Percentiles rank a stretch among this genome's conserved stretches.
Evolutionary conservation across 1,140 invertebrate species (phyloP).

Genomic region (Macrotrachela quadricornifera): DNA sequence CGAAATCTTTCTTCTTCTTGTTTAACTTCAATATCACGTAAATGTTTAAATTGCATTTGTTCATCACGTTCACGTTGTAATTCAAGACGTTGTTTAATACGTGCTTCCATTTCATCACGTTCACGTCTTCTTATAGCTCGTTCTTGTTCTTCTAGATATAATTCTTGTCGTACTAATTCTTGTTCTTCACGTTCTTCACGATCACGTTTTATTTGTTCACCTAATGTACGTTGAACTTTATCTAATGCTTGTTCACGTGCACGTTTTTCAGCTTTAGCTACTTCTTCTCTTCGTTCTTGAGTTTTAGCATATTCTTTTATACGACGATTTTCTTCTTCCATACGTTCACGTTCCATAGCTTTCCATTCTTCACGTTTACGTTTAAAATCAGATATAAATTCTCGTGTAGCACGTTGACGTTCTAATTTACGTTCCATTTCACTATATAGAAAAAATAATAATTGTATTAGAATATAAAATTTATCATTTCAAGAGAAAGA

Average conservation of each 20-base stretch:
- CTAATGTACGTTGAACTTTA: slow-evolving; percentile 13
- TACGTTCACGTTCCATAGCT: slow-evolving; percentile 17
- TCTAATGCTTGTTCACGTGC: slow-evolving; percentile 11
- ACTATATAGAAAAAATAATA: background rate
- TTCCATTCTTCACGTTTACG: slow-evolving; percentile 22
- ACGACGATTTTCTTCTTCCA: slow-evolving; percentile 15
- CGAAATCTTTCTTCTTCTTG: slow-evolving; percentile 27
- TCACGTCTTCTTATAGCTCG: slow-evolving; percentile 22
- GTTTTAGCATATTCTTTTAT: slow-evolving; percentile 12
- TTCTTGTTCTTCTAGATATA: slow-evolving; percentile 28
- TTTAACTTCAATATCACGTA: slow-evolving; percentile 17
- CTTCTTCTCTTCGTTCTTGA: slow-evolving; percentile 19
- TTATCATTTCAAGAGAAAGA: too few relatives aligned
- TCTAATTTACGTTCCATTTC: slow-evolving; percentile 20
- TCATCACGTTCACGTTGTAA: slow-evolving; percentile 22
- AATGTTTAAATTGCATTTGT: slow-evolving; percentile 25
- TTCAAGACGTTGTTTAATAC: slow-evolving; percentile 20
- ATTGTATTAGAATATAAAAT: too few relatives aligned
- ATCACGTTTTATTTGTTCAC: slow-evolving; percentile 20
- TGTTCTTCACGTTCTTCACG: slow-evolving; percentile 22
- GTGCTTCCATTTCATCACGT: slow-evolving; percentile 18
- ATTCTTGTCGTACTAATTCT: slow-evolving; percentile 25
- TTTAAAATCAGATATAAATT: slow-evolving; percentile 26
- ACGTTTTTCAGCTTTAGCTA: slow-evolving; percentile 18
- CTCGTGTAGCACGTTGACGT: slow-evolving; percentile 21